These are phyloP conservation scores for Eucidaris tribuloides DNA, from an alignment of 35 echinoderm and acorn worm species.

Conservation along the genomic window DNA sequence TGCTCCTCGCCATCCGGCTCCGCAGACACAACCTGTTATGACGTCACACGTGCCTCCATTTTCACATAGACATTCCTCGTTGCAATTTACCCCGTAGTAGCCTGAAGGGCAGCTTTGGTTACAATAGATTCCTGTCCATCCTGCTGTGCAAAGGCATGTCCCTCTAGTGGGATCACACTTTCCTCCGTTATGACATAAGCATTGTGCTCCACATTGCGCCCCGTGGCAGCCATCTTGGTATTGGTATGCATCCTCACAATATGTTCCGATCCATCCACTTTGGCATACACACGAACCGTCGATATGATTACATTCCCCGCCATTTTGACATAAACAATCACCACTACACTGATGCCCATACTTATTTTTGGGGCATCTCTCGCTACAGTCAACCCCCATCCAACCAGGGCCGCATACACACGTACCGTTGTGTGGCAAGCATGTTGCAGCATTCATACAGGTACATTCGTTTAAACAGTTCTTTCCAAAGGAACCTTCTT, in stretches of 20 bases:
- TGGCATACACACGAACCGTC: conserved; percentile 64
- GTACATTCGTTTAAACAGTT: conserved; percentile 31
- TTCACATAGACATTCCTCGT: conserved; percentile 49
- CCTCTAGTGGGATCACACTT: conserved; percentile 64
- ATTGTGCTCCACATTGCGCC: conserved; percentile 28
- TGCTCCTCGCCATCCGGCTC: conserved; percentile 52
- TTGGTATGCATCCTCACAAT: conserved; percentile 46
- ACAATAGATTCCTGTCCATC: conserved; percentile 63
- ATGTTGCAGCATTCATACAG: conserved; percentile 37
- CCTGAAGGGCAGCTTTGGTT: conserved; percentile 50
- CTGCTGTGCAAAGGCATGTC: conserved; percentile 58
- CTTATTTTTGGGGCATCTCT: conserved; percentile 47
- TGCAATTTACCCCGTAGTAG: conserved; percentile 55
- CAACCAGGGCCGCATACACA: conserved; percentile 50
- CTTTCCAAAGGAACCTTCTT: conserved; percentile 10
- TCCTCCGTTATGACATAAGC: conserved; percentile 56
- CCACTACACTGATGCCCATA: conserved; percentile 53
- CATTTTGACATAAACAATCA: conserved; percentile 69
- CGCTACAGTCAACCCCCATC: conserved; percentile 60
- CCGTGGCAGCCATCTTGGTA: conserved; percentile 57
- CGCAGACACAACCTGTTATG: conserved; percentile 68
- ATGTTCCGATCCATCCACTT: conserved; percentile 62
- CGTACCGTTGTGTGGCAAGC: conserved; percentile 38
- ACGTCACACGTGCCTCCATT: conserved; percentile 68
- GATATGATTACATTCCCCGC: conserved; percentile 47